Base-by-base conservation (phyloP, 2,113 vertebrate species). In the Urocolius indicus region DNA sequence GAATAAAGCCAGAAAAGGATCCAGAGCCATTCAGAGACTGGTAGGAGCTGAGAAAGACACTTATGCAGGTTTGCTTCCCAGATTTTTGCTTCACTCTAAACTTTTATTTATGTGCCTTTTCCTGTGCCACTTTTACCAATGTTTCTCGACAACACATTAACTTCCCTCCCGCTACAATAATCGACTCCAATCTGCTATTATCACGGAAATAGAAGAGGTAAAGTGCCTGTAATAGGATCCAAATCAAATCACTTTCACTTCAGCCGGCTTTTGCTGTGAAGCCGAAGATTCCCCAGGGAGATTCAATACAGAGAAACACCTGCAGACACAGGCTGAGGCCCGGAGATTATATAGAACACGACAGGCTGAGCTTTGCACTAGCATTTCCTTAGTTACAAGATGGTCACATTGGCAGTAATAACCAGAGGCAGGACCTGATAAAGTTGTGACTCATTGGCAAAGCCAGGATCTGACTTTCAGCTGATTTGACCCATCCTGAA, bases 221-320 rank as follows among this genome's bases (percentile, higher is more conserved):
- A 98, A 98, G 98, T 98, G 97, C 97, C 98, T 97, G 98, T 98
- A 98, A 98, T 98, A 98, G 98, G 98, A 98, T 98, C 98, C 98
- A 98, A 98, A 98, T 98, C 98, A 98, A 98, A 98, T 98, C 98
- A 98, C 98, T 98, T 98, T 98, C 98, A 98, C 98, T 98, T 98
- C 98, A 98, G 98, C 97, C 80, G 45, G 98, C 98, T 98, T 98
- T 98, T 97, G 98, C 98, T 96, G 98, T 96, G 96, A 98, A 98
- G 97, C 95, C 95, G 96, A 98, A 97, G 98, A 97, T 97, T 98
- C 98, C 98, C 98, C 95, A 95, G 98, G 98, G 98, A 98, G 98
- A 96, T 89, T 97, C 97, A 98, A 98, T 98, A 97, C 94, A 98
- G 97, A 98, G 98, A 98, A 98, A 98, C 98, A 98, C 98, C 98